Evolutionary conservation across 2,797 vertebrate species (phyloP).

Genomic region (Myripristis jacobus): DNA sequence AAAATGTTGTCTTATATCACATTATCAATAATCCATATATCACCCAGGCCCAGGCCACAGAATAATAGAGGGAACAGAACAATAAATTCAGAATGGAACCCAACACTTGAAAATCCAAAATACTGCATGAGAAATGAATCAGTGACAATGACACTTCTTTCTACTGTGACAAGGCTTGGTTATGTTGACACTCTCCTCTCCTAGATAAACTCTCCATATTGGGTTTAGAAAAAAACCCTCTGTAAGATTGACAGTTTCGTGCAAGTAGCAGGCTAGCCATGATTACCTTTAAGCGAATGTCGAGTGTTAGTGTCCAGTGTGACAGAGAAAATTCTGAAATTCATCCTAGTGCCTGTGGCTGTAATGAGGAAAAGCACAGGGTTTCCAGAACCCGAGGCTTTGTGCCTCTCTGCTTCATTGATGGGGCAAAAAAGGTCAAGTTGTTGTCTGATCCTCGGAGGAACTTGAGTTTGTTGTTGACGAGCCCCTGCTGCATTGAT

Average conservation of each 20-base stretch:
- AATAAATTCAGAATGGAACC: conserved; percentile 1
- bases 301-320: conserved; percentile 44
- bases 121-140: no score
- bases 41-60: not conserved
- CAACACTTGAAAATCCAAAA: not conserved
- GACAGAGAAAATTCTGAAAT: conserved; percentile 42
- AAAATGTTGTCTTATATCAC: no score
- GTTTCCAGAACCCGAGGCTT: conserved; percentile 4
- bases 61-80: not conserved
- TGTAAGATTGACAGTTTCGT: conserved; percentile 26
- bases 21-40: no score
- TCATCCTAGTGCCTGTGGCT: conserved; percentile 25
- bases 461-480: conserved; percentile 38
- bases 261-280: not conserved
- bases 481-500: conserved; percentile 22
- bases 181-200: not conserved
- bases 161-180: not conserved
- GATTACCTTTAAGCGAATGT: conserved; percentile 34
- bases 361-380: conserved; percentile 44
- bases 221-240: not conserved
- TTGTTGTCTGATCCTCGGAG: conserved; percentile 24
- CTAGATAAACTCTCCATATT: conserved; percentile 3
- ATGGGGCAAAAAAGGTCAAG: conserved; percentile 4
- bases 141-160: no score
- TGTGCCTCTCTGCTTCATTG: conserved; percentile 29